Base-by-base conservation (phyloP, 2,888 invertebrate species). In the Laspeyria flexula region DNA sequence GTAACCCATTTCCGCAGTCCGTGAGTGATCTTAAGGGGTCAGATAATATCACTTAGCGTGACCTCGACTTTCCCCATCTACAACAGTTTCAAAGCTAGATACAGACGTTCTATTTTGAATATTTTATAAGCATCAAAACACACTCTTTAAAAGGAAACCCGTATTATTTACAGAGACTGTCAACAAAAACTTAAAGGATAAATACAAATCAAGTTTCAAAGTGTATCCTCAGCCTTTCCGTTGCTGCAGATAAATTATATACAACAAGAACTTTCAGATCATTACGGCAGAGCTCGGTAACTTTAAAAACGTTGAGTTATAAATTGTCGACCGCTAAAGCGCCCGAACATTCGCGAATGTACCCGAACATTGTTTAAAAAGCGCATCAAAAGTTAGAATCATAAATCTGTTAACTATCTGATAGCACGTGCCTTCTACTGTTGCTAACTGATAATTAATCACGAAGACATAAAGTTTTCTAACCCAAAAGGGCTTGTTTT, bases 391-490 rank as follows among this genome's bases (percentile, higher is more conserved):
- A 60, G 43, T 60, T 65, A 35, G 25, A 50, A 41, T 55, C 57
- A 43, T 69, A 69, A 67, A 67, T 66, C 41, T 46, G 49, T 4
- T 6, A 60, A 69, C 63, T 65, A 62, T 63, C 64, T 38, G 67
- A 61, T 70, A 53, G 35, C 59, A 67, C 61, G 65, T 63, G 55
- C 31, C 40, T 43, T 44, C 48, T 59, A 53, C 46, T 55, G 67
- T 61, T 55, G 57, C 56, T 58, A 71, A 71, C 69, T 71, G 75
- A 76, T 77, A 80, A 81, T 80, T 79, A 77, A 81, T 81, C 70
- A 77, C 68, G 63, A 72, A 70, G 68, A 73, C 79, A 74, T 71
- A 78, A 83, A 81, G 76, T 85, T 83, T 71, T 65, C 61, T 55
- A 55, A 60, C 67, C 73, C 57, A 58, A 77, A 78, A 73, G 77